Base-by-base conservation (phyloP, 2,888 invertebrate genomes). In the Xestoiulus laeticollis region DNA sequence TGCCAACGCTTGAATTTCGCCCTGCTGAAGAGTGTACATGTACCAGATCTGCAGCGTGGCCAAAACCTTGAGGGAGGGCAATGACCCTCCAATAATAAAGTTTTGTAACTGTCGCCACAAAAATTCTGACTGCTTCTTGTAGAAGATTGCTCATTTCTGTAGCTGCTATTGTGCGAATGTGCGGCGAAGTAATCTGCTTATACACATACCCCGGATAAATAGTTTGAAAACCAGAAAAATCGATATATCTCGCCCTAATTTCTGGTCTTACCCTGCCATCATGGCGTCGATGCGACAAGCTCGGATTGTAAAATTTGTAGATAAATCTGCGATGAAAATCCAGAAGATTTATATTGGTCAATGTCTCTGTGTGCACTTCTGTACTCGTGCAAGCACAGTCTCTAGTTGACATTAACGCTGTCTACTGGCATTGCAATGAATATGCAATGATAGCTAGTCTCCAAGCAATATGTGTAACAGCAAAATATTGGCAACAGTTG, bases 201-300 rank as follows among this genome's bases (percentile, higher is more conserved):
- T 6, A 38, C 59, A 59, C n/a, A 14, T 22, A 6, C 59, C 19
- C n/a, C 59, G 59, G 19, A 59, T 59, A 59, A 59, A 59, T 59
- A 59, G n/a, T 22, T n/a, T n/a, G n/a, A 59, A 59, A 59, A 59
- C 59, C 59, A 59, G 59, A 59, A 59, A 59, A 59, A 59, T 59
- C 59, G n/a, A 59, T 59, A n/a, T n/a, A 22, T 16, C 59, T n/a
- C 59, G 59, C 10, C 59, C 59, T 59, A 59, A 59, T 59, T 59
- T 59, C 59, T 59, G 59, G 59, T 22, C 59, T 5, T n/a, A 3
- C n/a, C 22, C 22, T 59, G 22, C 48, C 19, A 48, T 48, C 48
- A 48, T 48, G 48, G 48, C 48, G 48, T 59, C 59, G 6, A 59
- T 2, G 59, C n/a, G 59, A 59, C 59, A 59, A 22, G 19, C 59